phyloP scores from a whole-genome alignment of 2,113 vertebrate species.

The Tachysurus fulvidraco region DNA sequence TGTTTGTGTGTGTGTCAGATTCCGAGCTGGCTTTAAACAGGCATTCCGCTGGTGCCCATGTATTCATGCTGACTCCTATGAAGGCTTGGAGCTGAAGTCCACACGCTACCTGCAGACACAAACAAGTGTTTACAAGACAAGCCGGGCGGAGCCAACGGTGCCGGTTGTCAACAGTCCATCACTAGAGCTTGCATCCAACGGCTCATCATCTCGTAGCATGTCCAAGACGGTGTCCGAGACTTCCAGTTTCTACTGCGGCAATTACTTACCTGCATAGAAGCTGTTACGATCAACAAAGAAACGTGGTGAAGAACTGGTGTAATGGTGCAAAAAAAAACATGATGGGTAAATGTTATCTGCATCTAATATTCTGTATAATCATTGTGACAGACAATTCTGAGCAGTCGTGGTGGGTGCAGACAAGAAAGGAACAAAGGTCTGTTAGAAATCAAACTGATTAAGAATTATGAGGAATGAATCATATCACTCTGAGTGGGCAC shows the following conservation, averaged over 20 bases:
- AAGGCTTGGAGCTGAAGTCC: slow-evolving; percentile 93
- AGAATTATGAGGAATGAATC: neutral
- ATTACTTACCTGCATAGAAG: slow-evolving; percentile 75
- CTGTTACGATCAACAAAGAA: neutral
- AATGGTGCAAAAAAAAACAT: neutral
- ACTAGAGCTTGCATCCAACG: slow-evolving; percentile 83
- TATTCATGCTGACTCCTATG: slow-evolving; percentile 74
- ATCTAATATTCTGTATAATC: neutral
- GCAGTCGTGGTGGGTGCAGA: neutral
- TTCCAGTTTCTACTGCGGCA: slow-evolving; percentile 87
- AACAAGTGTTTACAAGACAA: slow-evolving; percentile 89
- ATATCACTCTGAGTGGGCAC: neutral
- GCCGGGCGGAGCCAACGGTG: slow-evolving; percentile 86
- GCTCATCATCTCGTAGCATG: slow-evolving; percentile 85
- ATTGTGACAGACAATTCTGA: neutral
- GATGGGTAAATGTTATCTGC: neutral
- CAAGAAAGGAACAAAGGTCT: neutral
- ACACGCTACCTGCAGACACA: slow-evolving; percentile 87
- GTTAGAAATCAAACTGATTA: neutral
- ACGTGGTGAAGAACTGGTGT: slow-evolving; percentile 3
- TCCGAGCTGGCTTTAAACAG: slow-evolving; percentile 91
- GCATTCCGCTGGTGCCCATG: slow-evolving; percentile 91
- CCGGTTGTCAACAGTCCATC: slow-evolving; percentile 78
- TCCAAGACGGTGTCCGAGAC: slow-evolving; percentile 88
- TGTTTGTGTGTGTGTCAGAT: slow-evolving; percentile 70